Evolutionary conservation across 2,888 invertebrate species (phyloP).

Genomic region (Melitaea athalia): DNA sequence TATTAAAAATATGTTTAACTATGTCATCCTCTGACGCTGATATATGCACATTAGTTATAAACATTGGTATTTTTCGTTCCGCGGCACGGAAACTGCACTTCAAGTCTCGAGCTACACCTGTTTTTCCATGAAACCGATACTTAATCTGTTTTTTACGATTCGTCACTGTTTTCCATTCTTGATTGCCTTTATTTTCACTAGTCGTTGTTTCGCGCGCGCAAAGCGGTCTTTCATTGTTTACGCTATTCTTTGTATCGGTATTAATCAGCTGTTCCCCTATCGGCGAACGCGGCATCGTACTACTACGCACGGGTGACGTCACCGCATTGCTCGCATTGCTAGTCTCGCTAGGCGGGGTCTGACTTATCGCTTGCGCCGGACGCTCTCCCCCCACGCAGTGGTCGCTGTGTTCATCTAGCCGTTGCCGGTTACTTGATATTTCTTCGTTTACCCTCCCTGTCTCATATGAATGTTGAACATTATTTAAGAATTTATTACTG

Average conservation of each 20-base stretch:
- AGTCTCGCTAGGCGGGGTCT: no score
- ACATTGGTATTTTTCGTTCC: slow-evolving; percentile 37
- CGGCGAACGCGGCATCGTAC: not conserved
- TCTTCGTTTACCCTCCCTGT: no score
- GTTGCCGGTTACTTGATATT: no score
- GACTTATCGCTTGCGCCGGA: no score
- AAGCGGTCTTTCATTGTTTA: not conserved
- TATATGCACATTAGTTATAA: slow-evolving; percentile 42
- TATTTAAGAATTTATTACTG: not conserved
- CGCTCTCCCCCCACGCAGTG: no score
- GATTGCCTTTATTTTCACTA: not conserved
- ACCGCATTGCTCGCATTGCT: no score
- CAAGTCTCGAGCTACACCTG: slow-evolving; percentile 5
- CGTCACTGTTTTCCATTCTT: not conserved
- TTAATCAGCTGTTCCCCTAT: not conserved
- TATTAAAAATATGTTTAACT: slow-evolving; percentile 33
- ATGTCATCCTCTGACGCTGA: slow-evolving; percentile 38
- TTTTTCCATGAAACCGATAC: not conserved
- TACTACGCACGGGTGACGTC: not conserved
- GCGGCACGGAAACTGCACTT: slow-evolving; percentile 36
- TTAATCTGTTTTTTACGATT: not conserved
- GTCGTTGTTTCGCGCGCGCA: not conserved
- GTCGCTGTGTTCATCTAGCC: no score
- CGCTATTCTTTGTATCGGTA: not conserved
- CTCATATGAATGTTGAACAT: not conserved